Evolutionary conservation across 2,888 invertebrate genomes (phyloP), one percentile per base, ranked within the genome.

Genomic region (Torymus texanus): DNA sequence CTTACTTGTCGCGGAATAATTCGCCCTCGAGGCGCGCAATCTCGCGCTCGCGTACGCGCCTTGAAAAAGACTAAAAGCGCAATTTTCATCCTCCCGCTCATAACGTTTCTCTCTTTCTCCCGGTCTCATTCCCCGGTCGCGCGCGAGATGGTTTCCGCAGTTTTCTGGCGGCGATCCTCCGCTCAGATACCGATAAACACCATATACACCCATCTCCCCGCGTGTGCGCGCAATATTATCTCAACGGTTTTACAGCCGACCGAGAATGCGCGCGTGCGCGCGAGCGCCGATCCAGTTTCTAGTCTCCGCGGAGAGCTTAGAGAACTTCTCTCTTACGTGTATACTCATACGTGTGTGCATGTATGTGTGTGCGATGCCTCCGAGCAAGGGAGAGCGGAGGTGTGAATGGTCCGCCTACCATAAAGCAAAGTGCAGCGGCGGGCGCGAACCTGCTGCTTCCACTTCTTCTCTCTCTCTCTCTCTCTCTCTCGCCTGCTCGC

Each of bases 131-230:
- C 21, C 13, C 21, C 21, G 21, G 59, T 18, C n/a, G 21, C 24
- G 5, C 24, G 29, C 61, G 61, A 66, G 55, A 53, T 67, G 67
- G 67, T 67, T 67, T 70, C 58, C 70, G 70, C 62, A 62, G 62
- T 72, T 72, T 72, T 72, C 62, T 51, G 71, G 59, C 21, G 24
- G 58, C 16, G 74, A 74, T 56, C 41, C 11, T 50, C 1, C n/a
- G 66, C 72, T 75, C 68, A 82, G 83, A 84, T 85, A 87, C 83
- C 87, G 85, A 87, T 87, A 87, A 87, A 87, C 86, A 87, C 86
- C 85, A 83, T 85, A 86, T 86, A 86, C 41, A 63, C 14, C 21
- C n/a, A 51, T 61, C 50, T 21, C 18, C 16, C 51, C 13, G 51
- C 0, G 5, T 51, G 55, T 21, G 5, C 24, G 84, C 84, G 86